Base-by-base conservation (phyloP, 1,140 invertebrate genomes). In the Panagrolaimus sp. region DNA sequence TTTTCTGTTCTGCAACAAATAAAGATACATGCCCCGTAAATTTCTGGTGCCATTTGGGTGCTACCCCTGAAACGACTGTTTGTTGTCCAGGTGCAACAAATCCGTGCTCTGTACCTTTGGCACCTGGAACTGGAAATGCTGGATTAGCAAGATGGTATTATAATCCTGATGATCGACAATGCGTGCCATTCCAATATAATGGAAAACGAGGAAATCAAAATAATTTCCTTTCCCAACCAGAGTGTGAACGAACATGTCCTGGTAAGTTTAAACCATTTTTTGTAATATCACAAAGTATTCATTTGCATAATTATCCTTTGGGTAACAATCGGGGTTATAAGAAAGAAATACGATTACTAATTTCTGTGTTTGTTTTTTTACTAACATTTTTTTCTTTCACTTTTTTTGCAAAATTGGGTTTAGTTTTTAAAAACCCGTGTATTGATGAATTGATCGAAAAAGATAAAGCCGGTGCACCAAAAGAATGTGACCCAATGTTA, bases 191-290 rank as follows among this genome's bases (percentile, higher is more conserved):
- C 82, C 84, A 87, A 13, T 93, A 91, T 80, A 89, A 89, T n/a
- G 91, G 91, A 9, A 93, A 91, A 80, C 88, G 88, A 63, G 91
- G 91, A 57, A 93, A 92, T 78, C 88, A 88, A 16, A 93, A 93
- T 79, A 87, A 89, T 78, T 93, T 90, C 84, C 80, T 88, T 5
- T 89, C 90, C 0, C 87, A 89, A 75, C 91, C 92, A 79, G 89
- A 91, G 66, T 93, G 92, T 67, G 88, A 91, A 78, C 84, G 91
- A 72, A 87, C 88, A 31, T 93, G 91, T 77, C 78, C 78, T 63
- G 79, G 78, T 81, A 72, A 68, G 69, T 43, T 38, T 38, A 38
- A 38, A 2, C 2, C 2, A 38, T 38, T 68, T 57, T 70, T 43
- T 70, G 7, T 38, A 38, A 7, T 4, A 38, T 38, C 31, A 38